phyloP scores from a whole-genome alignment of 1,140 invertebrate species.

The Caenorhabditis tropicalis region DNA sequence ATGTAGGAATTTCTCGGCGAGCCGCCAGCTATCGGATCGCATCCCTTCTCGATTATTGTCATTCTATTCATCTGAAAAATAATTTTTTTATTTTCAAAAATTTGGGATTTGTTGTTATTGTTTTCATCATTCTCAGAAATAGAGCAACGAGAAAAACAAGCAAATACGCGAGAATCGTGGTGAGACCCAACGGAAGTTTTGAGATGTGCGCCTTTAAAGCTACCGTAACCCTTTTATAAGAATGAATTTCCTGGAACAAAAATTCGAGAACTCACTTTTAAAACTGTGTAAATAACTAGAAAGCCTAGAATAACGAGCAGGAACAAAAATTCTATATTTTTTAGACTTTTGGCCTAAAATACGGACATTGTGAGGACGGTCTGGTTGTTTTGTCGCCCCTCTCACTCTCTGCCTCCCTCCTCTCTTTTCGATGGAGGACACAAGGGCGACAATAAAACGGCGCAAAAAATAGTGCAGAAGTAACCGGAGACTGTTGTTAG shows the following conservation, averaged over 20 bases:
- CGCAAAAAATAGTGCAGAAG: neutral
- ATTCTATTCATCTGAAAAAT: conserved; percentile 23
- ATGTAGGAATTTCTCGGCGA: conserved; percentile 11
- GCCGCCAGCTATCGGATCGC: neutral
- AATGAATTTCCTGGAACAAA: neutral
- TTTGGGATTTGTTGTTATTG: neutral
- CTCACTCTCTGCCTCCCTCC: too few relatives aligned
- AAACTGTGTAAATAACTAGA: neutral
- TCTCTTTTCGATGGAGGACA: neutral
- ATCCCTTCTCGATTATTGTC: conserved; percentile 16
- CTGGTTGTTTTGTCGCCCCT: conserved; percentile 20
- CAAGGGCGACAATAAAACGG: neutral
- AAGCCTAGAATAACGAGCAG: neutral
- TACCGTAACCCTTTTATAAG: neutral
- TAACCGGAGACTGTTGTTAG: neutral
- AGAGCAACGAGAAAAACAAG: neutral
- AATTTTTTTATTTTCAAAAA: neutral
- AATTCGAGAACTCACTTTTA: neutral
- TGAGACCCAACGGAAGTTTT: neutral
- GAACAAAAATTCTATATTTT: neutral
- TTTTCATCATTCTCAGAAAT: too few relatives aligned
- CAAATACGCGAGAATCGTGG: neutral
- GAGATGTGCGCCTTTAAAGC: neutral
- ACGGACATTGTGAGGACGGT: conserved; percentile 18
- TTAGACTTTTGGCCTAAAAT: conserved; percentile 25